Percentiles rank a stretch among this genome's conserved stretches.
phyloP scores from a whole-genome alignment of 2,888 invertebrate genomes.

The Aphidius colemani region DNA sequence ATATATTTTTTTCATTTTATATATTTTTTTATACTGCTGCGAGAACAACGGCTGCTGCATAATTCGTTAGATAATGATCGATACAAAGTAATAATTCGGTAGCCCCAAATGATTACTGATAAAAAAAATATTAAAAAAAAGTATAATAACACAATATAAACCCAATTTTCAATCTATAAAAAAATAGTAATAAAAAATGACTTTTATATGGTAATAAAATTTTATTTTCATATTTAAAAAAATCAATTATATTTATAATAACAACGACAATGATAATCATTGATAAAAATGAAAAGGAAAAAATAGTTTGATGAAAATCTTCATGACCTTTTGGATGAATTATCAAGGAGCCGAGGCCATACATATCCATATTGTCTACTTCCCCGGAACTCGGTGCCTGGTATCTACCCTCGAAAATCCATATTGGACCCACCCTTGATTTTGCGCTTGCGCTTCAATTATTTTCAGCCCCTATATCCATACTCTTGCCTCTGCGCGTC shows the following conservation, averaged over 20 bases:
- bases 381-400: constrained; percentile 52
- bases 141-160: not conserved
- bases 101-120: constrained; percentile 12
- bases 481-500: constrained; percentile 11
- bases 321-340: too few relatives aligned
- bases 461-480: constrained; percentile 17
- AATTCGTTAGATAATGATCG: constrained; percentile 38
- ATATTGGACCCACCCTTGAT: constrained; percentile 56
- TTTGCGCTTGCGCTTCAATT: constrained; percentile 51
- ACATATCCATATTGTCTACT: constrained; percentile 42
- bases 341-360: constrained; percentile 30
- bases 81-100: constrained; percentile 27
- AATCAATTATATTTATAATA: too few relatives aligned
- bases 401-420: constrained; percentile 58
- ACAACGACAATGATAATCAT: too few relatives aligned
- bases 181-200: too few relatives aligned
- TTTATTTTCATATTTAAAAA: too few relatives aligned
- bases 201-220: too few relatives aligned
- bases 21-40: constrained; percentile 29
- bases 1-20: constrained; percentile 7
- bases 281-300: not conserved
- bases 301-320: not conserved
- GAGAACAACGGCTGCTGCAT: constrained; percentile 38
- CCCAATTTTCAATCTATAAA: not conserved
- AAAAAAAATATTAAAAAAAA: not conserved